A percentile compares a stretch with the other conserved stretches of the same genome.
Conservation (phyloP, 1,140 invertebrate genomes). For the Philaenus spumarius region DNA sequence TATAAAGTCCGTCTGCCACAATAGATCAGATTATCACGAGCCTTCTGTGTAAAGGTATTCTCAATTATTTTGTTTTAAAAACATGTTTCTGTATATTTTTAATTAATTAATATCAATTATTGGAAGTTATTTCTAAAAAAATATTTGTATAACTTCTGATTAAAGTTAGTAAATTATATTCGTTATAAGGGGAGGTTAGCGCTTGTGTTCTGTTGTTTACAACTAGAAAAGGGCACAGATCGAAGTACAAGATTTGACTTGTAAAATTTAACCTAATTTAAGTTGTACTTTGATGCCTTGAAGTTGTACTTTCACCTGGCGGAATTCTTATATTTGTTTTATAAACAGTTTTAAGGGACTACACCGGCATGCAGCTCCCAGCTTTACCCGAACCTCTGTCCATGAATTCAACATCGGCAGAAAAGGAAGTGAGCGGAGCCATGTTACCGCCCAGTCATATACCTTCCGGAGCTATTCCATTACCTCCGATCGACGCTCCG, state of each 20-base stretch:
- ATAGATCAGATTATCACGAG: no score
- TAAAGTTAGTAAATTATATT: no score
- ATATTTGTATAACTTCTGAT: no score
- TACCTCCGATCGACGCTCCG: background rate
- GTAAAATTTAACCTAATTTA: background rate
- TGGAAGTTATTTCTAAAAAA: no score
- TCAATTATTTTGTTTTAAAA: no score
- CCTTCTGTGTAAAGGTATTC: no score
- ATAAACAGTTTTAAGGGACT: constrained; percentile 19
- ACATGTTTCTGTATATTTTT: no score
- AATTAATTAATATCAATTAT: no score
- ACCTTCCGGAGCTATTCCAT: background rate
- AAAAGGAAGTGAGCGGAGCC: background rate
- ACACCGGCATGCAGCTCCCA: constrained; percentile 22
- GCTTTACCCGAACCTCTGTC: constrained; percentile 4
- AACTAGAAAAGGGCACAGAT: no score
- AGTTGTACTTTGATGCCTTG: background rate
- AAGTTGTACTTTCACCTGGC: background rate
- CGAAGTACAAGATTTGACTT: background rate
- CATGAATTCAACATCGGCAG: background rate
- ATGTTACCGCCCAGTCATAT: constrained; percentile 8
- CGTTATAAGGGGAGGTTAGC: no score
- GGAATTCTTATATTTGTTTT: background rate
- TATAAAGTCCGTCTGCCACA: no score
- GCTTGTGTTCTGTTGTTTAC: no score